Evolutionary conservation across 2,888 invertebrate genomes (phyloP).

Genomic region (Tetropium fuscum): DNA sequence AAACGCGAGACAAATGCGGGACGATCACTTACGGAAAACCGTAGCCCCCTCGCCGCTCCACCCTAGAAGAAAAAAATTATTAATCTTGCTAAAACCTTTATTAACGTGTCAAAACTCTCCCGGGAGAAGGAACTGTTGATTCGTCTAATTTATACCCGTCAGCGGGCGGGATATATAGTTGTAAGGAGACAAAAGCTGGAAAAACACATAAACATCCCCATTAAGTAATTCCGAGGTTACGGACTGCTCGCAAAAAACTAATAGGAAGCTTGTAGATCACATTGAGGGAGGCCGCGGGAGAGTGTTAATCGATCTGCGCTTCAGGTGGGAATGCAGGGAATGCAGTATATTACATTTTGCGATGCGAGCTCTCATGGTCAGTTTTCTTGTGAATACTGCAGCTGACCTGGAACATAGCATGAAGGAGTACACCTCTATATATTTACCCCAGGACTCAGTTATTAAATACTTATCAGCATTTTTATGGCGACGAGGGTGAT

Average conservation of each 20-base stretch:
- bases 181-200: conserved; percentile 18
- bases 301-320: conserved; percentile 1
- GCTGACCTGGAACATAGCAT: too few relatives aligned
- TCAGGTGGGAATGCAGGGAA: not conserved
- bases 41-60: too few relatives aligned
- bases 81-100: conserved; percentile 30
- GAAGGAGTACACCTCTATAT: too few relatives aligned
- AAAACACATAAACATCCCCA: conserved; percentile 21
- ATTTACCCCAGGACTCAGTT: too few relatives aligned
- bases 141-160: conserved; percentile 20
- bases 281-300: not conserved
- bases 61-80: conserved; percentile 29
- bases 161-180: conserved; percentile 12
- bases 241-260: conserved; percentile 11
- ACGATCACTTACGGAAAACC: too few relatives aligned
- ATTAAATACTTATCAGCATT: too few relatives aligned
- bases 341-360: conserved; percentile 2
- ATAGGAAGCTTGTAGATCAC: conserved; percentile 20
- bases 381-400: too few relatives aligned
- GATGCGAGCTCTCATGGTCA: too few relatives aligned
- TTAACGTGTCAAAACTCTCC: conserved; percentile 20
- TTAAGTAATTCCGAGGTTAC: conserved; percentile 21
- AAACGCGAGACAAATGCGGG: too few relatives aligned
- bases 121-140: conserved; percentile 23
- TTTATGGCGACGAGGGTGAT: too few relatives aligned